These are phyloP conservation scores for Apodemia zela DNA, from an alignment of 2,888 invertebrate species.

Conservation along the genomic window DNA sequence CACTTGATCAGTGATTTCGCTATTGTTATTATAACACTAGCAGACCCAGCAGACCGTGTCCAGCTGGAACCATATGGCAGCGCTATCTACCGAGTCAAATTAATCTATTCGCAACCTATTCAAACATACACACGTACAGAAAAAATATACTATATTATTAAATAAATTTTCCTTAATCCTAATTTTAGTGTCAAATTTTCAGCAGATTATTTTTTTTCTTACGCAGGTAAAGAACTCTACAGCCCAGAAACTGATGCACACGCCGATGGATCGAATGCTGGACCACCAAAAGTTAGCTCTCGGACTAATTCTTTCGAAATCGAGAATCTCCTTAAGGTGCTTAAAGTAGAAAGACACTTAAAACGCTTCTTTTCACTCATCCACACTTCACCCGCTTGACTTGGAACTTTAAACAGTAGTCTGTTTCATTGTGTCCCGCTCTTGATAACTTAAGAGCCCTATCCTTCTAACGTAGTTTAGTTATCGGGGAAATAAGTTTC, in stretches of 20 bases:
- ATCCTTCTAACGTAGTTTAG: conserved; percentile 27
- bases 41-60: no score
- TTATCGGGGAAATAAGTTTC: neutral
- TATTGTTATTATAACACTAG: no score
- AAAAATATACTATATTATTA: no score
- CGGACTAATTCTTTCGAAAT: conserved; percentile 96
- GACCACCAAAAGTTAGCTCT: conserved; percentile 84
- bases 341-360: conserved; percentile 23
- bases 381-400: conserved; percentile 36
- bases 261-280: conserved; percentile 53
- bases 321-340: conserved; percentile 93
- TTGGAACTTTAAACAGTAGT: conserved; percentile 30
- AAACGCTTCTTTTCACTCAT: conserved; percentile 35
- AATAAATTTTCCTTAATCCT: neutral
- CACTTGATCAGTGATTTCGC: no score
- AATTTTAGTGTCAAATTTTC: neutral
- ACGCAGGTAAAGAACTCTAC: conserved; percentile 86
- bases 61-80: no score
- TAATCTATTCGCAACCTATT: no score
- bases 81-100: no score
- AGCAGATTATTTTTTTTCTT: conserved; percentile 8
- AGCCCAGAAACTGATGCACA: conserved; percentile 80
- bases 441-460: conserved; percentile 29
- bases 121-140: no score
- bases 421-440: conserved; percentile 25